Percentiles rank a stretch among this genome's conserved stretches.
Conservation (phyloP, 2,113 vertebrate species). For the Psammodynastes pulverulentus region DNA sequence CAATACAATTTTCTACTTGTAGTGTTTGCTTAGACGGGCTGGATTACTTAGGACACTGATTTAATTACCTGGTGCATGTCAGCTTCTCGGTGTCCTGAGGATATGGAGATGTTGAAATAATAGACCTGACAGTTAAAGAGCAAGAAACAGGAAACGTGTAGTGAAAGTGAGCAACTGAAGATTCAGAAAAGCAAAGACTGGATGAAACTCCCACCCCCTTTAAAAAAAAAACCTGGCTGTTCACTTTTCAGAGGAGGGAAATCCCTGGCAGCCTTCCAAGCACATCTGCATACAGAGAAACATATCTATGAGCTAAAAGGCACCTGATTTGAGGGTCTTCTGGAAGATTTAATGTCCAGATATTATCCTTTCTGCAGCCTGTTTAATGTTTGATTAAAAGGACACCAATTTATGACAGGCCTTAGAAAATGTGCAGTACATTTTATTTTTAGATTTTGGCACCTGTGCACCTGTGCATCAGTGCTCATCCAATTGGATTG, state of each 20-base stretch:
- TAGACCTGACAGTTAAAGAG: background rate
- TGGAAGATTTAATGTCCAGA: constrained; percentile 48
- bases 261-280: constrained; percentile 47
- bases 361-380: constrained; percentile 48
- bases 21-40: background rate
- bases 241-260: constrained; percentile 34
- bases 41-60: background rate
- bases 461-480: constrained; percentile 39
- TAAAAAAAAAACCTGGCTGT: background rate
- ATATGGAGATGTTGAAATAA: background rate
- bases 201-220: background rate
- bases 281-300: constrained; percentile 41
- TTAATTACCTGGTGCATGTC: background rate
- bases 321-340: constrained; percentile 48
- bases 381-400: constrained; percentile 44
- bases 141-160: background rate
- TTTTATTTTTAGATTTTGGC: constrained; percentile 22
- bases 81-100: background rate
- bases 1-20: background rate
- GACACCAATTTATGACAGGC: constrained; percentile 11
- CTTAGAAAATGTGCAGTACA: constrained; percentile 35
- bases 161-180: background rate
- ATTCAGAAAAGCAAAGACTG: background rate
- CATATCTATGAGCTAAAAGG: constrained; percentile 60
- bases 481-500: background rate